Evolutionary conservation across 2,888 invertebrate species (phyloP), one percentile per base, ranked within the genome.

Genomic region (Lutraria lutraria): DNA sequence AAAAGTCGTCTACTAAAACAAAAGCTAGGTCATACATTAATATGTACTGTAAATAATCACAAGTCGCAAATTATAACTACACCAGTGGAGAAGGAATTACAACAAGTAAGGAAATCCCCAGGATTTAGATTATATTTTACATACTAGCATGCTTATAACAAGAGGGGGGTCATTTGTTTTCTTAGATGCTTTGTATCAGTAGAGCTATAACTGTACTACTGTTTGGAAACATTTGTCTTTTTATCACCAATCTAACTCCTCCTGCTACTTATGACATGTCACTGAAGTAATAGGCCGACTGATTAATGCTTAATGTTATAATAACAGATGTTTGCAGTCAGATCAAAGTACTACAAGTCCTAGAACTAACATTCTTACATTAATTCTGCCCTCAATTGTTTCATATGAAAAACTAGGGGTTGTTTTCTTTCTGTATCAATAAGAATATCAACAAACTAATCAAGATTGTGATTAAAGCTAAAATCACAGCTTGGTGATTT

Each of bases 241-340:
- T 25, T 68, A n/a, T 25, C 63, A 68, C 63, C 63, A 25, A 3
- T 4, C 4, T 12, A 25, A 25, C 25, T 68, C 63, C 25, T 25
- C 25, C 25, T 25, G 25, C 2, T 68, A 68, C 63, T 68, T 68
- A 68, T 25, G 63, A 68, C 63, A 68, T 68, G 63, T 68, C 63
- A 68, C 63, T 25, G n/a, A 8, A 68, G 25, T 68, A 68, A 68
- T 68, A 68, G 63, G 25, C 63, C 25, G 0, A 25, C 63, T 68
- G 63, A 68, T 68, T 68, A 68, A 68, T 68, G 63, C 25, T 68
- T 68, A 68, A 68, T 68, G 63, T 68, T 10, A 68, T n/a, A 68
- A 25, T 68, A 68, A 68, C 63, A 68, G 63, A 68, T 68, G 63
- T 68, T 68, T 25, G n/a, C 63, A 68, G 63, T 68, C 63, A 68